Percentiles rank a stretch among this genome's conserved stretches.
These are phyloP conservation scores for Clanis bilineata DNA, from an alignment of 2,888 invertebrate species.

Conservation along the genomic window DNA sequence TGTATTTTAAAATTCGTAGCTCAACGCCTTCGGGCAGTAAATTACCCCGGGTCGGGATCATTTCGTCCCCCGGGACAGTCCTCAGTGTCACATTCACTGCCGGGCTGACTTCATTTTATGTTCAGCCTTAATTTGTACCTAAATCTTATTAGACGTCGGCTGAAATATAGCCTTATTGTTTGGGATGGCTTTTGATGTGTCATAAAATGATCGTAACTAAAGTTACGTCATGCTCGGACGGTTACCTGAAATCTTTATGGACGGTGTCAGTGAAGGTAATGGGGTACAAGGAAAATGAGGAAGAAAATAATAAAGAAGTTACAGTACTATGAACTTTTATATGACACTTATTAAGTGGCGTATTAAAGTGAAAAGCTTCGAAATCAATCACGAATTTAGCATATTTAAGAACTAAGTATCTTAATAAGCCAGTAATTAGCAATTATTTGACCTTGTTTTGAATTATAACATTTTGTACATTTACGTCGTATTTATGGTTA, in stretches of 20 bases:
- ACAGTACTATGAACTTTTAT: too few species aligned
- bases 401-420: too few species aligned
- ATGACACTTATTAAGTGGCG: too few species aligned
- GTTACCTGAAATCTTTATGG: neutral
- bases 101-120: conserved; percentile 19
- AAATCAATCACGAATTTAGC: too few species aligned
- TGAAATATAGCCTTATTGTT: conserved; percentile 18
- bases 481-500: too few species aligned
- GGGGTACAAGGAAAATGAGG: neutral
- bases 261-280: neutral
- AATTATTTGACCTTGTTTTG: too few species aligned
- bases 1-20: conserved; percentile 13
- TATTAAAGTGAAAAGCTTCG: too few species aligned
- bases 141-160: conserved; percentile 24
- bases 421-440: too few species aligned
- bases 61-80: conserved; percentile 17
- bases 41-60: conserved; percentile 26
- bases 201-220: conserved; percentile 1
- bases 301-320: neutral
- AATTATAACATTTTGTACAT: too few species aligned
- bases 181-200: neutral
- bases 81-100: conserved; percentile 22
- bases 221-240: neutral
- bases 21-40: conserved; percentile 25
- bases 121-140: conserved; percentile 30